These are phyloP conservation scores for Drosophila lacicola DNA, from an alignment of 2,888 invertebrate genomes.

Conservation along the genomic window DNA sequence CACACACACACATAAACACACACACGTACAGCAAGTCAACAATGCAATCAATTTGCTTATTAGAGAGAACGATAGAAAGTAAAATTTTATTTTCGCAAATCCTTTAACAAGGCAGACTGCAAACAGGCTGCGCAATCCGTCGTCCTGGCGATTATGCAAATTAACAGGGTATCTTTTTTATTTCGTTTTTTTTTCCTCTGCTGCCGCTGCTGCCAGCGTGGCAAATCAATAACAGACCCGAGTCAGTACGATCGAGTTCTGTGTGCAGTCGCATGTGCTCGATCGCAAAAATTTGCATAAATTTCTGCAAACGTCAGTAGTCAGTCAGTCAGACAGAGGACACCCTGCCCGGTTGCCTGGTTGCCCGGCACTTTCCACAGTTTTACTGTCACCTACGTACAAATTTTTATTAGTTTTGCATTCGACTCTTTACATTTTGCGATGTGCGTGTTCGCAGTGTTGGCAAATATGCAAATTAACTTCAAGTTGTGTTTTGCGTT, in stretches of 20 bases:
- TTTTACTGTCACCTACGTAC: conserved; percentile 64
- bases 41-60: conserved; percentile 72
- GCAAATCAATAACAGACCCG: conserved; percentile 63
- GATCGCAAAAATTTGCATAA: conserved; percentile 69
- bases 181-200: background rate
- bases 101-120: conserved; percentile 70
- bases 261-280: conserved; percentile 21
- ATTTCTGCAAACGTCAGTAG: conserved; percentile 50
- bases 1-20: conserved; percentile 27
- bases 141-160: conserved; percentile 71
- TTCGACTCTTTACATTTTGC: conserved; percentile 56
- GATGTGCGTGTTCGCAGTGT: conserved; percentile 44
- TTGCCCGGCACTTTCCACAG: conserved; percentile 19
- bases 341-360: conserved; percentile 13
- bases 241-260: conserved; percentile 44
- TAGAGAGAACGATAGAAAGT: conserved; percentile 53
- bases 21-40: conserved; percentile 56
- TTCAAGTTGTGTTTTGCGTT: conserved; percentile 69
- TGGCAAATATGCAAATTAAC: conserved; percentile 75
- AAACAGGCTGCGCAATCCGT: conserved; percentile 39
- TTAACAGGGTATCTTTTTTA: conserved; percentile 53
- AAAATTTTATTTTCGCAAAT: conserved; percentile 66
- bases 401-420: conserved; percentile 74
- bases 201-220: conserved; percentile 14
- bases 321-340: conserved; percentile 8